phyloP scores from a whole-genome alignment of 2,888 invertebrate genomes.

The Ennomos fuscantarius region DNA sequence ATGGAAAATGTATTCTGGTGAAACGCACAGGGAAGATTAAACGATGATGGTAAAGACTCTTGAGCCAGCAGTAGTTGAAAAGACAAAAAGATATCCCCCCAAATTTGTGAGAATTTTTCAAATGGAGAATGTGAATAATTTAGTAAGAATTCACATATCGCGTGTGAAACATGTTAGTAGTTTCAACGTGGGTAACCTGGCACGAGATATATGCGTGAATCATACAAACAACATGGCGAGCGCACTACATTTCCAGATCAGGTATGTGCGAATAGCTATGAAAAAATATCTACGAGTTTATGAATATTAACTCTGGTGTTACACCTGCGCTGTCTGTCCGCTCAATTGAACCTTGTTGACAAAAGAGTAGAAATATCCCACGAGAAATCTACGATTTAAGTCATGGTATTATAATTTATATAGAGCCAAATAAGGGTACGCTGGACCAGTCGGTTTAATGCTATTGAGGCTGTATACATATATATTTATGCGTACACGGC shows the following conservation, averaged over 20 bases:
- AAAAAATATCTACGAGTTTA: constrained; percentile 35
- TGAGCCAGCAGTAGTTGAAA: constrained; percentile 8
- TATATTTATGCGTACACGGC: constrained; percentile 47
- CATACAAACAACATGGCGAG: constrained; percentile 47
- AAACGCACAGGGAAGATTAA: constrained; percentile 14
- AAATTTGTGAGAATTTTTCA: constrained; percentile 35
- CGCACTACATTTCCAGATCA: constrained; percentile 36
- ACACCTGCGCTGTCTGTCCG: constrained; percentile 44
- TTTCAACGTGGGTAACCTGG: constrained; percentile 61
- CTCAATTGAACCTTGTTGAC: constrained; percentile 37
- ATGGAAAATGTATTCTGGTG: constrained; percentile 31
- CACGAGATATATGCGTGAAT: constrained; percentile 60
- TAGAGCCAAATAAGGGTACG: constrained; percentile 68
- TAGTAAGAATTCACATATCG: constrained; percentile 52
- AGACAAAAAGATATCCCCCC: constrained; percentile 28
- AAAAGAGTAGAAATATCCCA: constrained; percentile 59
- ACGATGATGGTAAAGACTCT: constrained; percentile 10
- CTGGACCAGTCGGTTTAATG: constrained; percentile 54
- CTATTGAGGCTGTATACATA: constrained; percentile 51
- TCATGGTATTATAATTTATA: constrained; percentile 52
- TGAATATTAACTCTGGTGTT: constrained; percentile 35
- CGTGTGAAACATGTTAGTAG: constrained; percentile 51
- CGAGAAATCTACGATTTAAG: constrained; percentile 57
- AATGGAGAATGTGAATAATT: constrained; percentile 51
- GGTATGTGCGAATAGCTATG: constrained; percentile 33